phyloP scores from a whole-genome alignment of 2,888 invertebrate genomes.

The Ornithoptera priamus region DNA sequence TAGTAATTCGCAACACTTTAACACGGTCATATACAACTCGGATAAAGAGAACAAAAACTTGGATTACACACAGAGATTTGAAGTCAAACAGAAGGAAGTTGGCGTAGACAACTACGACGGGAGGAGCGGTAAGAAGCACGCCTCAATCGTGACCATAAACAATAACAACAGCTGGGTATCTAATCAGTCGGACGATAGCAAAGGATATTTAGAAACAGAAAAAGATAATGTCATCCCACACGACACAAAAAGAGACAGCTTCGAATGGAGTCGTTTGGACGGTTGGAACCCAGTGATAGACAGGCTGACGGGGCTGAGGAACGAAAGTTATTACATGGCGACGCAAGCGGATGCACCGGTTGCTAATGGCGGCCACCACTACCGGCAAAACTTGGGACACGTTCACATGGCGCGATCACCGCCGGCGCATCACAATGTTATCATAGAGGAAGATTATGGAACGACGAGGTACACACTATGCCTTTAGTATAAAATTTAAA shows the following conservation, averaged over 20 bases:
- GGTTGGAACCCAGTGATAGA: conserved; percentile 95
- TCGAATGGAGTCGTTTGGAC: conserved; percentile 81
- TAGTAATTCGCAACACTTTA: conserved; percentile 61
- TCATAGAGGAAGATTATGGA: conserved; percentile 83
- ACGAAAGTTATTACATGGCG: conserved; percentile 96
- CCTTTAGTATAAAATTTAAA: background rate
- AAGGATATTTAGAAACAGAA: conserved; percentile 72
- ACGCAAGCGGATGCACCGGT: conserved; percentile 82
- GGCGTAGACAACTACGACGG: conserved; percentile 56
- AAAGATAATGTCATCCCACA: conserved; percentile 72
- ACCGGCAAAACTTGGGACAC: conserved; percentile 61
- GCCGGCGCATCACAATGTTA: conserved; percentile 79
- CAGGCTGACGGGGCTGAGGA: conserved; percentile 89
- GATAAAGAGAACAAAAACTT: conserved; percentile 67
- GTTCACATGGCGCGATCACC: conserved; percentile 71
- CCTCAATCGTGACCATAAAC: conserved; percentile 74
- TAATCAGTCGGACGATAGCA: conserved; percentile 75
- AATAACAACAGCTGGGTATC: conserved; percentile 76
- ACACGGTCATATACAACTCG: conserved; percentile 74
- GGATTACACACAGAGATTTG: conserved; percentile 50
- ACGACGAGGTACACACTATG: conserved; percentile 53
- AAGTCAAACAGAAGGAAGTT: conserved; percentile 47
- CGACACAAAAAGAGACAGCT: conserved; percentile 75
- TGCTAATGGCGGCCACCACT: conserved; percentile 69
- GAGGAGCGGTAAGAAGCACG: conserved; percentile 65